These are phyloP conservation scores for Centropus bengalensis DNA, from an alignment of 2,113 vertebrate species.

Conservation along the genomic window DNA sequence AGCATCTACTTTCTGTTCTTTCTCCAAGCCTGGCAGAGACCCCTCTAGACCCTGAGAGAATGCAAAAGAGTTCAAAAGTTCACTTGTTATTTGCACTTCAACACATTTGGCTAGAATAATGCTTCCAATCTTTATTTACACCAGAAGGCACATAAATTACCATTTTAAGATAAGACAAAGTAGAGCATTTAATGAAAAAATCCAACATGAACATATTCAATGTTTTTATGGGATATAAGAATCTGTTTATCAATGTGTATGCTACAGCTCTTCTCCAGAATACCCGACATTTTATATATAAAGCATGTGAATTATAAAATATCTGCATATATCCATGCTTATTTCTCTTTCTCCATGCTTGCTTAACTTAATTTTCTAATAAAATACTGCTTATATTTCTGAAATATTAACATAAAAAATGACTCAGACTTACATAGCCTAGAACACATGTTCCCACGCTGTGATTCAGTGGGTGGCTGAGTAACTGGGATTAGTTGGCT, in stretches of 20 bases:
- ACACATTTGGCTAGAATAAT: conserved; percentile 13
- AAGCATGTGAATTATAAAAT: background rate
- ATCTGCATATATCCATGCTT: background rate
- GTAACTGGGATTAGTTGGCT: background rate
- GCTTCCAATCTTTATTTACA: background rate
- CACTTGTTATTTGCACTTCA: conserved; percentile 60
- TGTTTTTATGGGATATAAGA: background rate
- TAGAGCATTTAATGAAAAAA: background rate
- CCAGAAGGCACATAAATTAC: background rate
- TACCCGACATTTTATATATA: background rate
- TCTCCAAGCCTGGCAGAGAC: conserved; percentile 5
- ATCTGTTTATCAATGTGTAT: background rate
- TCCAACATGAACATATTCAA: background rate
- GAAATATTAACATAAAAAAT: background rate
- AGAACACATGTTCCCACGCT: background rate
- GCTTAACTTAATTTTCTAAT: background rate
- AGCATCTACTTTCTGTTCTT: background rate
- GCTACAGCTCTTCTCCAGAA: background rate
- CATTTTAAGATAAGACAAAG: background rate
- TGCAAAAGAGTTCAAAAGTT: conserved; percentile 42
- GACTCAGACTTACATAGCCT: background rate
- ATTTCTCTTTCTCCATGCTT: background rate
- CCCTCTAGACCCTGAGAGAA: background rate
- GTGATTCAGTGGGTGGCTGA: background rate
- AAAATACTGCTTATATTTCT: background rate